These are phyloP conservation scores for Drosophila parvula DNA, from an alignment of 1,140 invertebrate genomes.

Conservation along the genomic window DNA sequence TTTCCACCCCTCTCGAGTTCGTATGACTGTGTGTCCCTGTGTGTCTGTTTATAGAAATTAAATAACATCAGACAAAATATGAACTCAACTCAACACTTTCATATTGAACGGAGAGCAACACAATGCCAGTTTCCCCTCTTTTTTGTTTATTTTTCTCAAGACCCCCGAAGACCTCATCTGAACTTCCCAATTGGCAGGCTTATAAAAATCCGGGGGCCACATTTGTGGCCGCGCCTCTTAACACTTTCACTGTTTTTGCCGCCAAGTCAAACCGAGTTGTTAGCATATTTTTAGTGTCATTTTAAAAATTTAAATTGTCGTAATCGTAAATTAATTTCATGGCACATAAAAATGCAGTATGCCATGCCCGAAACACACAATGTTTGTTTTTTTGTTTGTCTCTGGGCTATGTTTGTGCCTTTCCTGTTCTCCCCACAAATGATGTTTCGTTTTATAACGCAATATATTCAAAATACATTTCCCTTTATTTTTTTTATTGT, in stretches of 20 bases:
- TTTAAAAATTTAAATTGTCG: conserved; percentile 84
- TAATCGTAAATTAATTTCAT: conserved; percentile 84
- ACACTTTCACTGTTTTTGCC: conserved; percentile 60
- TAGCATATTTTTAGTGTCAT: conserved; percentile 79
- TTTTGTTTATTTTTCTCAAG: conserved; percentile 2
- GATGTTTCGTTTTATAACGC: conserved; percentile 57
- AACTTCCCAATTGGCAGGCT: conserved; percentile 4
- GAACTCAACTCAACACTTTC: conserved; percentile 49
- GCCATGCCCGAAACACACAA: conserved; percentile 19
- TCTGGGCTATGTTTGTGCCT: conserved; percentile 16
- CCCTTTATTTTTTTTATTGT: conserved; percentile 50
- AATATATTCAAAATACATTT: conserved; percentile 42
- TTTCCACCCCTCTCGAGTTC: conserved; percentile 12
- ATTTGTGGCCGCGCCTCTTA: conserved; percentile 67
- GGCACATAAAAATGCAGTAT: conserved; percentile 75
- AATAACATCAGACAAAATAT: conserved; percentile 43
- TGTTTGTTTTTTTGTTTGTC: conserved; percentile 23
- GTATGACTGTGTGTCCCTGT: conserved; percentile 9
- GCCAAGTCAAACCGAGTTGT: conserved; percentile 63
- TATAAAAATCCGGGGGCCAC: conserved; percentile 66
- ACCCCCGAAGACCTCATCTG: conserved; percentile 5
- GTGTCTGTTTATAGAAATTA: conserved; percentile 42
- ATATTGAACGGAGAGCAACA: conserved; percentile 31
- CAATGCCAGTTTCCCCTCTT: conserved; percentile 7
- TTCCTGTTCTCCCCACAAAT: conserved; percentile 28